Base-by-base conservation (phyloP, 2,888 invertebrate genomes). In the Apodemia hepburni region DNA sequence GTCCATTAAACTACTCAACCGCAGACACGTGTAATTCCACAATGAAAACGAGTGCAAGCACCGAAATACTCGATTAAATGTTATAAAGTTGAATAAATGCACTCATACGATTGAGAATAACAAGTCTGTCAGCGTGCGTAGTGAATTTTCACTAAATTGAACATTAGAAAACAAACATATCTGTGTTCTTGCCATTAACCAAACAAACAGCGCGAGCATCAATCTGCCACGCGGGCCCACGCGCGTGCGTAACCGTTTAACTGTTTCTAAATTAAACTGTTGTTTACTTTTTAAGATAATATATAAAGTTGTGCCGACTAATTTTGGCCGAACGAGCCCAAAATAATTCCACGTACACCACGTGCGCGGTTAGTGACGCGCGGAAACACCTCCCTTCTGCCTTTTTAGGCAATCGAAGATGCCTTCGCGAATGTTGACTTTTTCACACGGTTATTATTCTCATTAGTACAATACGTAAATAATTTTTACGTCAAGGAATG, bases 141-240 rank as follows among this genome's bases (percentile, higher is more conserved):
- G 84, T 81, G 85, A 82, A 90, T 89, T 84, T 86, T 79, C 84
- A 77, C 76, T 84, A 85, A 85, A 86, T 85, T 73, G 81, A 78
- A 74, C 73, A 73, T 79, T 75, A 71, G 72, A 79, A 85, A 87
- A 86, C 81, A 89, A 88, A 87, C 82, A 85, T 69, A 78, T 77
- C 75, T 70, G 74, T 77, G 76, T 79, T 78, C 78, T 73, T 71
- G 71, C 70, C 71, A 71, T 71, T 68, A 75, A 59, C 71, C 76
- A 78, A 84, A 84, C 80, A 84, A 82, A 83, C 74, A 80, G 66
- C 72, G 80, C 75, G 72, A 70, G 65, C 76, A 82, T 84, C 77
- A 81, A 84, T 85, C 82, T 82, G 80, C 77, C 79, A 74, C 70
- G 72, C 66, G 66, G 67, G 80, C 87, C 86, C 86, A 87, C 88